A percentile compares a stretch with the other conserved stretches of the same genome.
Evolutionary conservation across 2,797 vertebrate species (phyloP).

Genomic region (Synanceia verrucosa): DNA sequence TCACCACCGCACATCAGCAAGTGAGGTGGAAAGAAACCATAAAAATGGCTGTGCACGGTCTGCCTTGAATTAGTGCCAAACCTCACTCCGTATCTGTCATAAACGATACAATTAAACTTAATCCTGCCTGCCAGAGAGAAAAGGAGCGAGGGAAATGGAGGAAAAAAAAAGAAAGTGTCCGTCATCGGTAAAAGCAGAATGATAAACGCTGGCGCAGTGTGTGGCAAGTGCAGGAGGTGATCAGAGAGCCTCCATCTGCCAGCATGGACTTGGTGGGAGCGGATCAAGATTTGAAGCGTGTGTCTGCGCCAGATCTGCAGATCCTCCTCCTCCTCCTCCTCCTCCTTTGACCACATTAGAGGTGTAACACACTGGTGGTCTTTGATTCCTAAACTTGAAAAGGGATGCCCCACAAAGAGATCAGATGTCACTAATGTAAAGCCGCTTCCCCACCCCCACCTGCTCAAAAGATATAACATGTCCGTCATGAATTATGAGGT

Average conservation of each 20-base stretch:
- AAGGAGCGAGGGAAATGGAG: constrained; percentile 26
- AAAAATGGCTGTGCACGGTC: constrained; percentile 69
- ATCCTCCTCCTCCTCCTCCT: constrained; percentile 32
- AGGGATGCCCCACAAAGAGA: constrained; percentile 68
- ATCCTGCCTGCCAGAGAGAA: constrained; percentile 68
- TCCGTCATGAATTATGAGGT: constrained; percentile 62
- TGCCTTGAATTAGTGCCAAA: constrained; percentile 74
- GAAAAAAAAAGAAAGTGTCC: constrained; percentile 34
- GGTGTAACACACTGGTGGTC: constrained; percentile 74
- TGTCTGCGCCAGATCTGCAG: constrained; percentile 56
- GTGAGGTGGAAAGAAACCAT: constrained; percentile 75
- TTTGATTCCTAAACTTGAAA: constrained; percentile 69
- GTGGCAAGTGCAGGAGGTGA: constrained; percentile 76
- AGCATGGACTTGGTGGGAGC: constrained; percentile 50
- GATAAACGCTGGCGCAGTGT: constrained; percentile 68
- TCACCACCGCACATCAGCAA: constrained; percentile 72
- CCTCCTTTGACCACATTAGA: constrained; percentile 68
- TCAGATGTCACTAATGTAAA: constrained; percentile 57
- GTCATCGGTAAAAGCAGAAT: constrained; percentile 64
- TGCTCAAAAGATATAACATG: constrained; percentile 57
- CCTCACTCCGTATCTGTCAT: constrained; percentile 76
- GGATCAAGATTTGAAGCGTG: constrained; percentile 58
- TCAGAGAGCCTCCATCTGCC: constrained; percentile 62
- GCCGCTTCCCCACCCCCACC: constrained; percentile 42
- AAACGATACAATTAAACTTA: constrained; percentile 78